Base-by-base conservation (phyloP, 2,888 invertebrate species). In the Melinaea menophilus region DNA sequence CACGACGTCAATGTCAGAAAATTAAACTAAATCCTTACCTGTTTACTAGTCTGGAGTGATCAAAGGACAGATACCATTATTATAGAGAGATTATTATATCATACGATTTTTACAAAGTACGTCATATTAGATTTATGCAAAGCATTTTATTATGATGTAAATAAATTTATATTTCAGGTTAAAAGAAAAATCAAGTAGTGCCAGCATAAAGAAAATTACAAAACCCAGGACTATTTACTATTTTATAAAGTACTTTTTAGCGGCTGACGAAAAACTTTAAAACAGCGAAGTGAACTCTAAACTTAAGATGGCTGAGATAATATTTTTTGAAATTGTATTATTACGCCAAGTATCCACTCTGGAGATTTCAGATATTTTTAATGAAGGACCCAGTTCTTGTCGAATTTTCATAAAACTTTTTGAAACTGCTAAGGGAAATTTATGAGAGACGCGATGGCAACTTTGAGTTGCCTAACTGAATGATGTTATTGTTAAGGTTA, bases 321-420 rank as follows among this genome's bases (percentile, higher is more conserved):
- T 78, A 75, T 77, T 81, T 79, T 79, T 78, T 77, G 72, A 75
- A 78, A 79, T 75, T 73, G 73, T 76, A 72, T 77, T 80, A 79
- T 79, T 79, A 75, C 69, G 74, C 77, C 72, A 75, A 76, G 67
- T 69, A 69, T 59, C 63, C 59, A 74, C 71, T 75, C 60, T 60
- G 66, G 71, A 75, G 77, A 74, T 78, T 63, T 66, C 72, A 76
- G 76, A 75, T 78, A 77, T 75, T 77, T 79, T 78, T 78, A 79
- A 80, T 80, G 77, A 79, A 80, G 73, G 73, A 74, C 63, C 67
- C 63, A 63, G 61, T 69, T 65, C 67, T 64, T 69, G 71, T 74
- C 65, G 69, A 70, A 71, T 72, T 76, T 77, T 77, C 75, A 56
- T 64, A 58, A 66, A 67, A 73, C 60, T 67, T 68, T 66, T 60